Evolutionary conservation across 1,140 invertebrate genomes (phyloP).

Genomic region (Ridgeia piscesae): DNA sequence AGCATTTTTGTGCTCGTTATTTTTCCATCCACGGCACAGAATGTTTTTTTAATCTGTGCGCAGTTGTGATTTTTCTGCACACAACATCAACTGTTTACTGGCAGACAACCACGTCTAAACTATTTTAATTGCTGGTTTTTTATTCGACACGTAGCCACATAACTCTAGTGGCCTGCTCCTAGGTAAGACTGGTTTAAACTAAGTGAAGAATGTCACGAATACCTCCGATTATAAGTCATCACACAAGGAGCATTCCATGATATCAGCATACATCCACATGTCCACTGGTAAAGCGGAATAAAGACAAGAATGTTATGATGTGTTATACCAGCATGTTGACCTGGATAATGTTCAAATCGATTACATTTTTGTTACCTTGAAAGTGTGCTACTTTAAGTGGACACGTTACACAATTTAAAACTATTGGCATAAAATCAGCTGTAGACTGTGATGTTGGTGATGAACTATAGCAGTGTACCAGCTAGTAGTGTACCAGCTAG

Average conservation of each 20-base stretch:
- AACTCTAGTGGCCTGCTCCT: background rate
- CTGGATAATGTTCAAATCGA: no score
- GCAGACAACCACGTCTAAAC: background rate
- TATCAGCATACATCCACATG: background rate
- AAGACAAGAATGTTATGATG: background rate
- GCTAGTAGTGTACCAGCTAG: no score
- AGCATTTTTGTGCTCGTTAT: background rate
- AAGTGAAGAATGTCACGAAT: background rate
- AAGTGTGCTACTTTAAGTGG: background rate
- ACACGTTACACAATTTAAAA: background rate
- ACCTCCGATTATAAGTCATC: background rate
- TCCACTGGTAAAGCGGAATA: background rate
- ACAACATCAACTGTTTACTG: background rate
- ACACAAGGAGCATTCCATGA: background rate
- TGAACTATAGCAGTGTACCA: background rate
- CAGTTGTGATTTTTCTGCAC: background rate
- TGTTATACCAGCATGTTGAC: no score
- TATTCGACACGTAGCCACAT: background rate
- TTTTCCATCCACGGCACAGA: background rate
- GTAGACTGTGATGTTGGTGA: background rate
- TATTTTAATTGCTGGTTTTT: background rate
- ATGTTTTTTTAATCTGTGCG: background rate
- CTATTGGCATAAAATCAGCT: background rate
- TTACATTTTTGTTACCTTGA: background rate
- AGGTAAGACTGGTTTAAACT: background rate